Percentiles rank a stretch among this genome's conserved stretches.
These are phyloP conservation scores for Muscicapa comitata DNA, from an alignment of 2,797 vertebrate species.

Conservation along the genomic window DNA sequence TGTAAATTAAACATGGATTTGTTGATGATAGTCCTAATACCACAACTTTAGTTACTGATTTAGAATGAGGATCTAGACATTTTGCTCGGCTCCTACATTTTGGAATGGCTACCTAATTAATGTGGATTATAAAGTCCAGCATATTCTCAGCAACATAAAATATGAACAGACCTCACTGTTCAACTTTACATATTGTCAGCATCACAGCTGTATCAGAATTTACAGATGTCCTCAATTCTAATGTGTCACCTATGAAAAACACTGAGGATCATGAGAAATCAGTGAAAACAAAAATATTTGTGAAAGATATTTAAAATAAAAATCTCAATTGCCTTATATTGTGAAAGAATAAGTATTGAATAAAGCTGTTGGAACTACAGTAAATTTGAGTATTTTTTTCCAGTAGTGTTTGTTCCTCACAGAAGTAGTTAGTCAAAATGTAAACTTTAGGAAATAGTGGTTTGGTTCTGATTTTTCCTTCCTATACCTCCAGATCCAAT, in stretches of 20 bases:
- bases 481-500: background rate
- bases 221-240: background rate
- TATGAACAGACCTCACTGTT: background rate
- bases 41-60: background rate
- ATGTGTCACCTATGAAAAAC: background rate
- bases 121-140: background rate
- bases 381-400: background rate
- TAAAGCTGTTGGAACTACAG: background rate
- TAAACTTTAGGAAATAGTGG: background rate
- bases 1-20: background rate
- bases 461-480: background rate
- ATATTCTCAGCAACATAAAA: background rate
- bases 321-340: background rate
- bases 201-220: background rate
- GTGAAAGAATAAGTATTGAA: background rate
- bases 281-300: background rate
- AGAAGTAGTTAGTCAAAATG: background rate
- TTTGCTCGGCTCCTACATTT: background rate
- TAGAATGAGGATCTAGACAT: background rate
- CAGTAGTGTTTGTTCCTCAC: background rate
- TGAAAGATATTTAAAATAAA: background rate
- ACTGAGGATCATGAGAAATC: background rate
- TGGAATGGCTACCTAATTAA: background rate
- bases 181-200: rapidly evolving
- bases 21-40: background rate